Evolutionary conservation across 2,113 vertebrate species (phyloP).

Genomic region (Apus apus): DNA sequence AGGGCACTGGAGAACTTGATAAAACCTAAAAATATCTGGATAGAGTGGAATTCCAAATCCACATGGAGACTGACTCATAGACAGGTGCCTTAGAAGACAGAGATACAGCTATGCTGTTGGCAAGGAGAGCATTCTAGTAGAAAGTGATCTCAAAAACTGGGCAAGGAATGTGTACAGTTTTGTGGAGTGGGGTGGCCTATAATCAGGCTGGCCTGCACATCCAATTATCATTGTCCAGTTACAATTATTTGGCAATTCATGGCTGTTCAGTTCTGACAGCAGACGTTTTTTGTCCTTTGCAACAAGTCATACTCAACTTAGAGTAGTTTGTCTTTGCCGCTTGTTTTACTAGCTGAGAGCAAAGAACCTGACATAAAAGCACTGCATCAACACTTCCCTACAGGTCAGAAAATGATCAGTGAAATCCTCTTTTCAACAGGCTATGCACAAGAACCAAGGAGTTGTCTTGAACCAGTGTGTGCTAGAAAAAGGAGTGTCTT

Average conservation of each 20-base stretch:
- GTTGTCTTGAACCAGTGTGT: not conserved
- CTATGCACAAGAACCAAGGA: not conserved
- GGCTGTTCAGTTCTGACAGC: not conserved
- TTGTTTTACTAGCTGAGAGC: not conserved
- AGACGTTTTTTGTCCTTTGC: not conserved
- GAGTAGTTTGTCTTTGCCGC: not conserved
- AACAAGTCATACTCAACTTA: not conserved
- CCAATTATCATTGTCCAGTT: not conserved
- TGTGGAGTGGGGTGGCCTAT: not conserved
- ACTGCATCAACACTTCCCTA: not conserved
- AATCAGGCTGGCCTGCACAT: not conserved
- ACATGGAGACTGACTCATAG: not conserved
- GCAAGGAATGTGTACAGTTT: rapidly evolving
- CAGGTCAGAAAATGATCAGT: not conserved
- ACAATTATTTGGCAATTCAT: not conserved
- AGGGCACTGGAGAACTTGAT: not conserved
- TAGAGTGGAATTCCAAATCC: not conserved
- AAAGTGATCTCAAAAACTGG: not conserved
- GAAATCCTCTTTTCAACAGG: not conserved
- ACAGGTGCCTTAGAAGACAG: not conserved
- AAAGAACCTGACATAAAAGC: not conserved
- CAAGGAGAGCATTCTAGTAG: not conserved
- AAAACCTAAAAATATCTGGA: not conserved
- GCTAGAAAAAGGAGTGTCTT: not conserved
- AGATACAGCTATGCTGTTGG: not conserved